Evolutionary conservation across 2,888 invertebrate genomes (phyloP), one percentile per base, ranked within the genome.

Genomic region (Hyalella azteca): DNA sequence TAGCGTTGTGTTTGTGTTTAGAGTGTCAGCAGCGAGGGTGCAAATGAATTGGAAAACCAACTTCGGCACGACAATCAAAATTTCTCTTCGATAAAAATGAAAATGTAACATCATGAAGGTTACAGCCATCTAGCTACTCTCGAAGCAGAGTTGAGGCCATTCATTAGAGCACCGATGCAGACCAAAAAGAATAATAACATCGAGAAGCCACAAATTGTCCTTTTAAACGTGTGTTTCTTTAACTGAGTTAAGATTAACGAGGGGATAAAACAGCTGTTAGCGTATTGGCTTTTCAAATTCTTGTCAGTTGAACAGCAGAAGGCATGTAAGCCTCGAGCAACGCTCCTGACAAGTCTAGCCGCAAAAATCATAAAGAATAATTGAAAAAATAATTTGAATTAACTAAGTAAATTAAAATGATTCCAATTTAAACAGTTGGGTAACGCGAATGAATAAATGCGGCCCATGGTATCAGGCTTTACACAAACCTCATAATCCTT

Each of bases 401-500:
- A 45, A 45, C 15, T 15, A 45, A 45, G 45, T 11, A 45, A 66
- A 66, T 66, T 29, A 66, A 66, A 66, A 66, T 66, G 66, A 66
- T 19, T 66, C 19, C 66, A 36, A 66, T 32, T 36, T 7, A 66
- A 66, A 66, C 36, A n/a, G n/a, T n/a, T 66, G 66, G 36, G 66
- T 66, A 36, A 66, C 36, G 66, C 66, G 36, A 66, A 66, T 66
- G 66, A 66, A 36, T 66, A 36, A 66, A 9, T 36, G 36, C 36
- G 66, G 36, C 36, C 66, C 36, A 66, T 32, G 54, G 26, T 22
- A 66, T 36, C 32, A 66, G 66, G 66, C 66, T 15, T 66, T 66
- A 9, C 77, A 85, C 85, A 84, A 87, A 97, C 97, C 95, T 98
- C 97, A 89, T 93, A 92, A 89, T 95, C 95, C 93, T 95, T 97